Evolutionary conservation across 2,797 vertebrate species (phyloP), one percentile per base, ranked within the genome.

Genomic region (Distichodus sexfasciatus): DNA sequence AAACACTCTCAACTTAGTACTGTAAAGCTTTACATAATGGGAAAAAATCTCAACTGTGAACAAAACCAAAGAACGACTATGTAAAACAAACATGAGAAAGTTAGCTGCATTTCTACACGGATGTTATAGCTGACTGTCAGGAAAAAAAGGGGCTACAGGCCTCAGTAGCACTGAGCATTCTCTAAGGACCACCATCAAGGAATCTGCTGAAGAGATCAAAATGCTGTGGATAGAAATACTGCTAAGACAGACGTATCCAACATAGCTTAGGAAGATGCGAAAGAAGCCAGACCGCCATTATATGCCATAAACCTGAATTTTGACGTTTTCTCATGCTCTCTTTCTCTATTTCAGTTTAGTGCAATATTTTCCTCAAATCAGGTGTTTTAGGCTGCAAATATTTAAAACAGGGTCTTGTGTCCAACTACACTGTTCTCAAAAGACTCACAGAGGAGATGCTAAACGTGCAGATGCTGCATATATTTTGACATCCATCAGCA

Each of bases 401-500:
- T n/a, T n/a, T 33, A 33, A 33, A 15, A 21, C 48, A 44, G 35
- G 21, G 23, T 26, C 19, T 71, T 29, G n/a, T 57, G 21, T 59
- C 12, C 8, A 4, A 21, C 11, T 15, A 15, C 14, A 28, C 28
- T 24, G 23, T 59, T 28, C 36, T 54, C 24, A 41, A n/a, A 69
- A 17, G 17, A 41, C 19, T 47, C 19, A 28, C 2, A 12, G 47
- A 35, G n/a, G 31, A 33, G 28, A 31, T 28, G 17, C 14, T 17
- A 17, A 3, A 10, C 17, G 29, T 3, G 5, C 8, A 50, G 46
- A 33, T 33, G 4, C 4, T 33, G 31, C 31, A 33, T 33, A 33
- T 33, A 4, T 33, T 33, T 33, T 47, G 75, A 78, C 72, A 79
- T 74, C 53, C 70, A 50, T 50, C 74, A 81, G 82, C 70, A 82